Percentiles rank a stretch among this genome's conserved stretches.
Evolutionary conservation across 2,888 invertebrate species (phyloP).

Genomic region (Schizaphis graminum): DNA sequence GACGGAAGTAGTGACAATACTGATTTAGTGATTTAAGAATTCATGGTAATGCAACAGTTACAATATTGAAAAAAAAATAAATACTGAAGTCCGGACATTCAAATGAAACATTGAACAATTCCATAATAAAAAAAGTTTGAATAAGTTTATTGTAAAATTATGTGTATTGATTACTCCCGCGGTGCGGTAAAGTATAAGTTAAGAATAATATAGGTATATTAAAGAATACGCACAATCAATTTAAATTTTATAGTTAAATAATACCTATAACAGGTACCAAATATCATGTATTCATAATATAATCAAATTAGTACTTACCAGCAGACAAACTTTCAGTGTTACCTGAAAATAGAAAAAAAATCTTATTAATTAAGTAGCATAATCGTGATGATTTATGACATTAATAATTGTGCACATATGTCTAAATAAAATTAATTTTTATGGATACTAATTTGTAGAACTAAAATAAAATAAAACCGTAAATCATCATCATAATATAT

Average conservation of each 20-base stretch:
- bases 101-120: neutral
- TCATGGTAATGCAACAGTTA: neutral
- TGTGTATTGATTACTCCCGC: neutral
- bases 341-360: conserved; percentile 31
- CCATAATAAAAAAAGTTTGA: neutral
- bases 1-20: neutral
- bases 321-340: conserved; percentile 39
- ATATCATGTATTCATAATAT: neutral
- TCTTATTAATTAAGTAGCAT: neutral
- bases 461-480: neutral
- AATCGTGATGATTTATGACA: neutral
- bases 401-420: neutral
- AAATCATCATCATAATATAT: neutral
- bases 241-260: neutral
- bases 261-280: neutral
- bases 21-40: neutral
- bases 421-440: neutral
- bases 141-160: neutral
- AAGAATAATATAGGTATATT: neutral
- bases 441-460: neutral
- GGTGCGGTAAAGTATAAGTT: neutral
- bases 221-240: neutral
- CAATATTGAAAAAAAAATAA: neutral
- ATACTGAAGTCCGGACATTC: neutral
- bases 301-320: conserved; percentile 15